Percentiles rank a stretch among this genome's conserved stretches.
Evolutionary conservation across 1,140 invertebrate genomes (phyloP).

Genomic region (Microplitis demolitor): DNA sequence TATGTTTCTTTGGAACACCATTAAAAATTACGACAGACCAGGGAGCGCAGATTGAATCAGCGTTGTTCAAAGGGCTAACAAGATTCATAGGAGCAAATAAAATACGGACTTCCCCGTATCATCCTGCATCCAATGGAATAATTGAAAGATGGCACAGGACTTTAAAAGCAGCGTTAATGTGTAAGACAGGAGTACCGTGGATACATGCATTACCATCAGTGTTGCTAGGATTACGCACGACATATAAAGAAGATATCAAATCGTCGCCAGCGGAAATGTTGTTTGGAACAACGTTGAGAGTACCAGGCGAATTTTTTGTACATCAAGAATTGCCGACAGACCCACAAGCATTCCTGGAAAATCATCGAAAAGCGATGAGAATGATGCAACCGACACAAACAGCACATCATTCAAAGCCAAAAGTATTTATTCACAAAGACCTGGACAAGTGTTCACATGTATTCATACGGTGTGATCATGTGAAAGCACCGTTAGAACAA

Average conservation of each 20-base stretch:
- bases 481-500: no score
- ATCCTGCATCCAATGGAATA: conserved; percentile 35
- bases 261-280: not conserved
- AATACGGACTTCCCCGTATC: conserved; percentile 40
- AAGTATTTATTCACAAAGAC: no score
- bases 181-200: conserved; percentile 2
- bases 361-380: not conserved
- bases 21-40: conserved; percentile 35
- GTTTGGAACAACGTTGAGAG: not conserved
- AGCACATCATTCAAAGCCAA: no score
- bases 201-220: conserved; percentile 29
- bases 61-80: conserved; percentile 32
- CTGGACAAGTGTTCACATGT: no score
- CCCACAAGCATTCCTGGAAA: not conserved
- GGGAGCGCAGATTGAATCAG: conserved; percentile 47
- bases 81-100: conserved; percentile 32
- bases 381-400: no score
- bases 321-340: not conserved
- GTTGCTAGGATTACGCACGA: conserved; percentile 25
- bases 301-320: not conserved
- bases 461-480: no score
- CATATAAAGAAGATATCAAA: not conserved
- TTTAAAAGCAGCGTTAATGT: conserved; percentile 30
- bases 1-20: conserved; percentile 37
- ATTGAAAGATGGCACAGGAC: conserved; percentile 27